A percentile compares a stretch with the other conserved stretches of the same genome.
Conservation (phyloP, 64 coral and sea anemone species). For the Astreopora myriophthalma region DNA sequence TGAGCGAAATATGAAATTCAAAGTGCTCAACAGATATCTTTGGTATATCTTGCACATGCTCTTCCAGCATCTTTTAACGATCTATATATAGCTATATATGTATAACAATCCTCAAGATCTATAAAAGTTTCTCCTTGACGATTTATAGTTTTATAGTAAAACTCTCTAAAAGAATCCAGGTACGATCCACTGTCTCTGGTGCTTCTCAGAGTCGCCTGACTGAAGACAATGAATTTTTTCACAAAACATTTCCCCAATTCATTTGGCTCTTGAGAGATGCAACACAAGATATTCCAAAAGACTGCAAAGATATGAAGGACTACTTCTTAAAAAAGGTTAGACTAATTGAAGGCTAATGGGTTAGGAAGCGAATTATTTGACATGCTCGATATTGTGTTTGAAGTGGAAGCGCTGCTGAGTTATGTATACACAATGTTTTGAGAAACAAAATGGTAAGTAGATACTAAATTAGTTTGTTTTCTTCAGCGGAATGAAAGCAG, state of each 20-base stretch:
- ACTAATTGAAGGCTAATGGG: background rate
- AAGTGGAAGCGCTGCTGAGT: background rate
- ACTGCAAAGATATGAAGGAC: conserved; percentile 56
- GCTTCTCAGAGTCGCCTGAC: background rate
- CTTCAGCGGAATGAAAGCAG: too few species aligned
- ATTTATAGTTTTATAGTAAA: conserved; percentile 63
- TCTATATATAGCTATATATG: too few species aligned
- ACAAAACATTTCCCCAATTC: conserved; percentile 71
- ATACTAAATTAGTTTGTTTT: too few species aligned
- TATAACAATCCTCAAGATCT: too few species aligned
- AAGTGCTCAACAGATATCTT: background rate
- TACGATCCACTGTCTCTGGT: conserved; percentile 14
- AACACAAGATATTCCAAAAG: conserved; percentile 39
- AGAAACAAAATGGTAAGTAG: too few species aligned
- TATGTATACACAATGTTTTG: background rate
- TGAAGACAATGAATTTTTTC: conserved; percentile 39
- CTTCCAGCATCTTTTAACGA: background rate
- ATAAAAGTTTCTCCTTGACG: background rate
- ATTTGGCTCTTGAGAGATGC: conserved; percentile 80
- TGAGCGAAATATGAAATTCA: background rate
- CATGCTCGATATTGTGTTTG: background rate
- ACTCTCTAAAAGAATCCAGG: conserved; percentile 71
- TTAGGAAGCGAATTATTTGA: background rate
- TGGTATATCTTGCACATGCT: background rate
- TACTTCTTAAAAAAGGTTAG: conserved; percentile 77